These are phyloP conservation scores for Condylura cristata DNA, from an alignment of 2,113 vertebrate species.

Conservation along the genomic window DNA sequence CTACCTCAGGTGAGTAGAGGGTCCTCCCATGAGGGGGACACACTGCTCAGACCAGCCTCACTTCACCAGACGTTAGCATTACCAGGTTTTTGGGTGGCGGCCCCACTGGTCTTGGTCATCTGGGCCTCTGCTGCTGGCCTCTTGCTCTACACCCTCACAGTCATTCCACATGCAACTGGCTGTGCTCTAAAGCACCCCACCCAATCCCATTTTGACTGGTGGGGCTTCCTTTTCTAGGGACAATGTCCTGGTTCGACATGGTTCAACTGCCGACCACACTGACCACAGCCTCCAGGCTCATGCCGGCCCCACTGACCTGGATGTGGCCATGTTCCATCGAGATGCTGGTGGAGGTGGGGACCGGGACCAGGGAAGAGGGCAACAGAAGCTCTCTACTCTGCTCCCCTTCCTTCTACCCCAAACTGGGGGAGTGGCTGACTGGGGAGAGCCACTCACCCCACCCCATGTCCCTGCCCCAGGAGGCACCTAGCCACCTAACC, in stretches of 20 bases:
- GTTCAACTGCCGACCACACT: conserved; percentile 90
- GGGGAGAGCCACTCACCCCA: background rate
- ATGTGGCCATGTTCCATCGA: conserved; percentile 98
- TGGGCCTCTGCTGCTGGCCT: background rate
- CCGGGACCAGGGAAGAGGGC: conserved; percentile 49
- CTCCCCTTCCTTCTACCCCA: background rate
- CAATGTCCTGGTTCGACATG: conserved; percentile 92
- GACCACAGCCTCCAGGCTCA: conserved; percentile 93
- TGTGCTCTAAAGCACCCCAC: background rate
- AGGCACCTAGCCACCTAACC: background rate
- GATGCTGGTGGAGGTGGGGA: conserved; percentile 92
- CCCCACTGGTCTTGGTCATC: background rate
- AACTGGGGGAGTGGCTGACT: background rate
- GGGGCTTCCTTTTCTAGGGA: conserved; percentile 87
- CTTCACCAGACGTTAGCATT: background rate
- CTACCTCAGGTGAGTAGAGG: conserved; percentile 84
- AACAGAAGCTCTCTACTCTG: background rate
- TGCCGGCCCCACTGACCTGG: conserved; percentile 95
- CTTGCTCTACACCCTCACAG: background rate
- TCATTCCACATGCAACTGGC: background rate
- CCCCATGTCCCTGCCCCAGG: background rate
- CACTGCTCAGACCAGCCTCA: background rate
- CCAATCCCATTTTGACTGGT: background rate
- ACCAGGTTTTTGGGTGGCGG: background rate
- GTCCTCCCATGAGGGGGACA: background rate